Percentiles rank a stretch among this genome's conserved stretches.
Conservation (phyloP, 2,888 invertebrate species). For the Eupithecia inturbata region DNA sequence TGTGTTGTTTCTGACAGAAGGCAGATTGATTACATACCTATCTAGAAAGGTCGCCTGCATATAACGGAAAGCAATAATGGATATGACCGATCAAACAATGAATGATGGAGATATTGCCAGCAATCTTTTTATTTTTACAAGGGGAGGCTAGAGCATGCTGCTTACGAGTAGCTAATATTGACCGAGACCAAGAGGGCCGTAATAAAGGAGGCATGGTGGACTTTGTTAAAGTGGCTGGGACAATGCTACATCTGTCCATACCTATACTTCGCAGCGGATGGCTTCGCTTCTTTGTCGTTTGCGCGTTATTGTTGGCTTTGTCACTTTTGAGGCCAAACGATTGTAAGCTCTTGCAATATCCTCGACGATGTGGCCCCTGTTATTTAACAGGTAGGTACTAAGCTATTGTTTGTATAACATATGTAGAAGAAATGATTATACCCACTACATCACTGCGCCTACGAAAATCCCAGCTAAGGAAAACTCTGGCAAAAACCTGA, state of each 20-base stretch:
- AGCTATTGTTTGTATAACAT: not conserved
- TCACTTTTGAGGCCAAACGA: not conserved
- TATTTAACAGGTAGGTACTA: not conserved
- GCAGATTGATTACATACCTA: slow-evolving; percentile 45
- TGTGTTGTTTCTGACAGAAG: slow-evolving; percentile 36
- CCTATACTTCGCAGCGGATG: slow-evolving; percentile 23
- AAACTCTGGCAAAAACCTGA: too few relatives aligned
- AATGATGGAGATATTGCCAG: slow-evolving; percentile 40
- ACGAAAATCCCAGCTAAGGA: too few relatives aligned
- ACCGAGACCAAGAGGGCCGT: slow-evolving; percentile 49
- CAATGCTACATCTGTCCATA: slow-evolving; percentile 54
- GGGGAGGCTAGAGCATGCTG: slow-evolving; percentile 43
- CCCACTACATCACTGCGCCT: too few relatives aligned
- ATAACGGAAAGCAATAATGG: slow-evolving; percentile 37
- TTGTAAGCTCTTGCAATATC: not conserved
- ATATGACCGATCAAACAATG: slow-evolving; percentile 40
- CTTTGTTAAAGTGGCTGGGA: slow-evolving; percentile 49
- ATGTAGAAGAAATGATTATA: too few relatives aligned
- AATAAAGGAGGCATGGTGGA: slow-evolving; percentile 54
- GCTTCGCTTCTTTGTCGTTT: slow-evolving; percentile 13
- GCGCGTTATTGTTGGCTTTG: not conserved
- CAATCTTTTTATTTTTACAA: slow-evolving; percentile 41
- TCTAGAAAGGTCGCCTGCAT: slow-evolving; percentile 41
- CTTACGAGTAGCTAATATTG: slow-evolving; percentile 57
- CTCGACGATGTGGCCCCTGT: not conserved